Base-by-base conservation (phyloP, 2,888 invertebrate genomes). In the Macrosoma leucophasiata region DNA sequence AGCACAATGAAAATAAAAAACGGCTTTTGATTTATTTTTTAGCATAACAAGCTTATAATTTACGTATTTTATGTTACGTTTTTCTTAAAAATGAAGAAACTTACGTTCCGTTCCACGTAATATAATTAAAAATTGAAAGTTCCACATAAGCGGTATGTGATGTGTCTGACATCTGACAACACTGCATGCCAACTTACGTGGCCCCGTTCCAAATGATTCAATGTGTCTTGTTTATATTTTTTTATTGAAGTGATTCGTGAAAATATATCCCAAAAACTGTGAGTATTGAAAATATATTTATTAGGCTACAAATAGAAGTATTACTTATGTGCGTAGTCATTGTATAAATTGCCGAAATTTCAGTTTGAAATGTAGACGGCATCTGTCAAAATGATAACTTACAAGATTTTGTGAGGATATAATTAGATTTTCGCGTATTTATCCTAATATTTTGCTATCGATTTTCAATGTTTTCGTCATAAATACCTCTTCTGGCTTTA, bases 71-170 rank as follows among this genome's bases (percentile, higher is more conserved):
- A n/a, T n/a, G n/a, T n/a, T n/a, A n/a, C n/a, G n/a, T n/a, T n/a
- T n/a, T n/a, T n/a, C n/a, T n/a, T n/a, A n/a, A n/a, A n/a, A n/a
- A n/a, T n/a, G n/a, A n/a, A n/a, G n/a, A n/a, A n/a, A n/a, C n/a
- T 36, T 33, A 35, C 66, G 62, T 58, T 78, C 46, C 69, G 6
- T 59, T 58, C 4, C n/a, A 68, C 57, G 60, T 39, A 46, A 13
- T 7, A 1, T 1, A 4, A n/a, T 12, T 40, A 39, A 48, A 52
- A 61, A 63, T 62, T 62, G 55, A 78, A 84, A 85, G 75, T 82
- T 85, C 84, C 84, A 85, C 84, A 84, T 85, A 78, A 65, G 74
- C 79, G 68, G 52, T 58, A 52, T 55, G 39, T n/a, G n/a, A n/a
- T n/a, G n/a, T n/a, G n/a, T n/a, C 43, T 29, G 40, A 64, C 82